Evolutionary conservation across 2,113 vertebrate genomes (phyloP).

Genomic region (Cyprinodon tularosa): DNA sequence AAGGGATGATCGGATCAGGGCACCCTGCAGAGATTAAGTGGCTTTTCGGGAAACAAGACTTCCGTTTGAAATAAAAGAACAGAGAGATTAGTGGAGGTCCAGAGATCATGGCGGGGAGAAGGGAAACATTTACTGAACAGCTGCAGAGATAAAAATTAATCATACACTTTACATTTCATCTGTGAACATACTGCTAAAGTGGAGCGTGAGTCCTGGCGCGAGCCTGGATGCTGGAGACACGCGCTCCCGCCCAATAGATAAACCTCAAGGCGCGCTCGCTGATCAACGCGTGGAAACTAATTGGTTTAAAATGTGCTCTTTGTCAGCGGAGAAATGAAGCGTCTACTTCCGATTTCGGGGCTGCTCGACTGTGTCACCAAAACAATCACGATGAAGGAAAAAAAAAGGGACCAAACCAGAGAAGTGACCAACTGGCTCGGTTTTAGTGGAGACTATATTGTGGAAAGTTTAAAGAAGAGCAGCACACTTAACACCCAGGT

Average conservation of each 20-base stretch:
- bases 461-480: slow-evolving; percentile 53
- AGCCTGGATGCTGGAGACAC: slow-evolving; percentile 22
- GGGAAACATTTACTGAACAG: background rate
- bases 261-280: background rate
- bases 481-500: slow-evolving; percentile 68
- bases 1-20: slow-evolving; percentile 78
- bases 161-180: background rate
- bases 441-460: background rate
- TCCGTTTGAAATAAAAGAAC: slow-evolving; percentile 69
- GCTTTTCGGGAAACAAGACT: slow-evolving; percentile 67
- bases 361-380: slow-evolving; percentile 34
- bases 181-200: background rate
- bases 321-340: slow-evolving; percentile 35
- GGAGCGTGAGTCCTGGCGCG: background rate
- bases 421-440: slow-evolving; percentile 18
- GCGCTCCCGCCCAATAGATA: slow-evolving; percentile 45
- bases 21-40: slow-evolving; percentile 67
- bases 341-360: slow-evolving; percentile 35
- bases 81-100: slow-evolving; percentile 49
- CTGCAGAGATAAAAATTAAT: no score
- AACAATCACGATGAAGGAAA: background rate
- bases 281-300: slow-evolving; percentile 36
- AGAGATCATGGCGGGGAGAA: slow-evolving; percentile 30
- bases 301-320: slow-evolving; percentile 23
- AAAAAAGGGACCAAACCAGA: background rate